Evolutionary conservation across 2,113 vertebrate species (phyloP), one percentile per base, ranked within the genome.

Genomic region (Phalacrocorax carbo): DNA sequence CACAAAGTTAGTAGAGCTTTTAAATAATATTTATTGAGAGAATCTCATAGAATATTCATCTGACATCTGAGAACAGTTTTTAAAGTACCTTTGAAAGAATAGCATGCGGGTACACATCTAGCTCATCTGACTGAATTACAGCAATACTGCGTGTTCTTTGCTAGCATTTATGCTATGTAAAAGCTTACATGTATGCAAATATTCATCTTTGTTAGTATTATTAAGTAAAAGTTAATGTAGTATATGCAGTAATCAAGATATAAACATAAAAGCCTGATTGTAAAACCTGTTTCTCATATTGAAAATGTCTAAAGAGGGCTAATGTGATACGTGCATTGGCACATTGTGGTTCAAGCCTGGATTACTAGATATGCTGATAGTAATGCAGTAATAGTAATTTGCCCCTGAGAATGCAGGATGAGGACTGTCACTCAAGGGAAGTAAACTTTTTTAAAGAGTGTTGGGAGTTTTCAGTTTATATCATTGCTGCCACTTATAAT

Each of bases 11-110:
- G 15, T 66, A 75, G 70, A 91, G 83, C 79, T 87, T 97, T 90
- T 82, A 92, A 93, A 82, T 87, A 88, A 70, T 88, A 96, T 88
- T 95, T 95, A 65, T 79, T 64, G 72, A 60, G 73, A 52, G 42
- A 81, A 51, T 62, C 54, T 66, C 69, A n/a, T 9, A 15, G 91
- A 69, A 76, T 80, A 75, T 86, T 88, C 57, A 30, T 70, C n/a
- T 61, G 48, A 80, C 71, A 73, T 70, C 75, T 84, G 48, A 52
- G 85, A 83, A 30, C 4, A 68, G 18, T 34, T 76, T 73, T 73
- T 7, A 49, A 87, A 18, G 20, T 54, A 3, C 22, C 11, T 81
- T 12, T 51, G 36, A 7, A 48, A 72, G 70, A 40, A 11, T 9
- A 78, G 20, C 46, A 6, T 15, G 11, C 2, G 12, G 25, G 29